Conservation (phyloP, 2,797 vertebrate genomes). For the Columba guinea region DNA sequence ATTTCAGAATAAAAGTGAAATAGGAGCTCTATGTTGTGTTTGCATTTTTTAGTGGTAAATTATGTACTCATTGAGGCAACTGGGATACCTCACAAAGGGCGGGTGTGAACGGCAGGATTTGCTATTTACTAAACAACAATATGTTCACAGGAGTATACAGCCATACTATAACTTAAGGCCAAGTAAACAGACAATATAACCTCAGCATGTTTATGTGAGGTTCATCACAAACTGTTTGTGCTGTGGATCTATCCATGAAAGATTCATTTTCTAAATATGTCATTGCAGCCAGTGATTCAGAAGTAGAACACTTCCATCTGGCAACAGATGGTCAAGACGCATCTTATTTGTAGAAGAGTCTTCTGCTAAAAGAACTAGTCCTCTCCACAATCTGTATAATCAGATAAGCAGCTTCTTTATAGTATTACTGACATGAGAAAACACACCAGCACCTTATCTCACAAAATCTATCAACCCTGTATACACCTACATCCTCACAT, state of each 20-base stretch:
- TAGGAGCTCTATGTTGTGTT: background rate
- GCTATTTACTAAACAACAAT: background rate
- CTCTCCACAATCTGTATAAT: background rate
- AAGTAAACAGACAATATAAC: constrained; percentile 43
- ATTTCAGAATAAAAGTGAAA: background rate
- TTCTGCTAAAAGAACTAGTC: constrained; percentile 46
- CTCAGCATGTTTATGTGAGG: background rate
- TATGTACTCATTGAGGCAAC: background rate
- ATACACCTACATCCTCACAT: background rate
- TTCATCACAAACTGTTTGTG: background rate
- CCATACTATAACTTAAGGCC: background rate
- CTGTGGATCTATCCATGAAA: background rate
- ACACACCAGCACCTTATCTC: background rate
- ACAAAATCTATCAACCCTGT: background rate
- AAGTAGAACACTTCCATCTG: constrained; percentile 49
- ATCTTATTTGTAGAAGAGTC: constrained; percentile 36
- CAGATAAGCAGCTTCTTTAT: constrained; percentile 41
- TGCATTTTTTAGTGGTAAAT: background rate
- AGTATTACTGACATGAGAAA: constrained; percentile 7
- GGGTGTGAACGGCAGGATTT: background rate
- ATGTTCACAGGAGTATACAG: background rate
- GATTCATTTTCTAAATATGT: constrained; percentile 47
- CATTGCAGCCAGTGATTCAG: constrained; percentile 44
- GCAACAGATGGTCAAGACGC: constrained; percentile 43
- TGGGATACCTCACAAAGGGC: background rate